phyloP scores from a whole-genome alignment of 2,888 invertebrate species.

The Leptopilina myrica region DNA sequence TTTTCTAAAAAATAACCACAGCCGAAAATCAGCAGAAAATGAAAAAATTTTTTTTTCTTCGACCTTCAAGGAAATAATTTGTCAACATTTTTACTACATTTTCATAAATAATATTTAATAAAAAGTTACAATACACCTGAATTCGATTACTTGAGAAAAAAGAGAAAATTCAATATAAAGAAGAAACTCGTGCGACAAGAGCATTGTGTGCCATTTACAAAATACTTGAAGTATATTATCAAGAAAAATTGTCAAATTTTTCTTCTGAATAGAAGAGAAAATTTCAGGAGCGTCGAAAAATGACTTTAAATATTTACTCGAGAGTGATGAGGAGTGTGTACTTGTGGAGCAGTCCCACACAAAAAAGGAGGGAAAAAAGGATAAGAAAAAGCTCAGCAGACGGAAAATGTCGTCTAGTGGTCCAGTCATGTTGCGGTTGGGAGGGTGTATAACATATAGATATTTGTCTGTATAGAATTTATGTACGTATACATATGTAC shows the following conservation, averaged over 20 bases:
- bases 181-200: too few relatives aligned
- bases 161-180: too few relatives aligned
- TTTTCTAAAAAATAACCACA: too few relatives aligned
- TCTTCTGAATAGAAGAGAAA: background rate
- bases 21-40: too few relatives aligned
- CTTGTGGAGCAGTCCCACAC: slow-evolving; percentile 42
- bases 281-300: slow-evolving; percentile 40
- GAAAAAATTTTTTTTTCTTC: too few relatives aligned
- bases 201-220: background rate
- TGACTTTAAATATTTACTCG: slow-evolving; percentile 53
- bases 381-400: slow-evolving; percentile 48
- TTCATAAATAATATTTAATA: too few relatives aligned
- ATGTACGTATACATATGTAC: background rate
- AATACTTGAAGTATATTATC: background rate
- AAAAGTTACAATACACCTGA: too few relatives aligned
- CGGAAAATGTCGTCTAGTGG: slow-evolving; percentile 50
- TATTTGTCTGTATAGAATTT: background rate
- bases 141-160: too few relatives aligned
- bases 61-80: too few relatives aligned
- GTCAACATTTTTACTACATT: too few relatives aligned
- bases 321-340: slow-evolving; percentile 51
- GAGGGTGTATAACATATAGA: slow-evolving; percentile 36
- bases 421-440: slow-evolving; percentile 43
- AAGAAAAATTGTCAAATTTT: background rate
- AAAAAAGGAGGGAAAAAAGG: slow-evolving; percentile 39